A percentile compares a stretch with the other conserved stretches of the same genome.
Evolutionary conservation across 2,888 invertebrate genomes (phyloP).

Genomic region (Polylopha cassiicola): DNA sequence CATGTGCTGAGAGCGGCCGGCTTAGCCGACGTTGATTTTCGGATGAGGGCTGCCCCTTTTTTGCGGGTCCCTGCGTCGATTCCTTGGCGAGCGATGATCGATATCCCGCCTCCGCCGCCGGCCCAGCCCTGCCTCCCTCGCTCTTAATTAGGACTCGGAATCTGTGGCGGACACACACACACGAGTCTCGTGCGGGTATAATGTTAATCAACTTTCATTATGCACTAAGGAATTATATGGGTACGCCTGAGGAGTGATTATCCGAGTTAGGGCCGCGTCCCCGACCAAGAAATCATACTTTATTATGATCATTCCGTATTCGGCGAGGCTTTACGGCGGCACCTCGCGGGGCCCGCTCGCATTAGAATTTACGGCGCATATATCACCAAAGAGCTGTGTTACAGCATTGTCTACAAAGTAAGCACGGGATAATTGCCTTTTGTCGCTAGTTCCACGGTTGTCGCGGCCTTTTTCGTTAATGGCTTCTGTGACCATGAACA

Average conservation of each 20-base stretch:
- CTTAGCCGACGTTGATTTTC: conserved; percentile 72
- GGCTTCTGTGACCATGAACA: not conserved
- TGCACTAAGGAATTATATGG: conserved; percentile 78
- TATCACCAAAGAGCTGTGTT: conserved; percentile 51
- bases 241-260: conserved; percentile 76
- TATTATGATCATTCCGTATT: conserved; percentile 69
- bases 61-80: conserved; percentile 75
- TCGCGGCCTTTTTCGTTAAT: conserved; percentile 24
- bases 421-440: conserved; percentile 57
- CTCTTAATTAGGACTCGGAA: conserved; percentile 91
- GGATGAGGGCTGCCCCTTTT: conserved; percentile 73
- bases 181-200: conserved; percentile 53
- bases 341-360: conserved; percentile 60
- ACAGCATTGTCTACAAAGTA: conserved; percentile 56
- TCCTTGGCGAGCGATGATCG: conserved; percentile 75
- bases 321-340: conserved; percentile 53
- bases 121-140: conserved; percentile 76
- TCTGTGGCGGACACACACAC: conserved; percentile 88
- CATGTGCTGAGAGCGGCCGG: conserved; percentile 71
- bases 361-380: conserved; percentile 70
- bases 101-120: conserved; percentile 65
- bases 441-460: conserved; percentile 37
- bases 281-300: conserved; percentile 76
- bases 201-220: conserved; percentile 78
- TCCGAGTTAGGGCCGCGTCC: conserved; percentile 68